These are phyloP conservation scores for Cinclus cinclus DNA, from an alignment of 2,113 vertebrate species.

Conservation along the genomic window DNA sequence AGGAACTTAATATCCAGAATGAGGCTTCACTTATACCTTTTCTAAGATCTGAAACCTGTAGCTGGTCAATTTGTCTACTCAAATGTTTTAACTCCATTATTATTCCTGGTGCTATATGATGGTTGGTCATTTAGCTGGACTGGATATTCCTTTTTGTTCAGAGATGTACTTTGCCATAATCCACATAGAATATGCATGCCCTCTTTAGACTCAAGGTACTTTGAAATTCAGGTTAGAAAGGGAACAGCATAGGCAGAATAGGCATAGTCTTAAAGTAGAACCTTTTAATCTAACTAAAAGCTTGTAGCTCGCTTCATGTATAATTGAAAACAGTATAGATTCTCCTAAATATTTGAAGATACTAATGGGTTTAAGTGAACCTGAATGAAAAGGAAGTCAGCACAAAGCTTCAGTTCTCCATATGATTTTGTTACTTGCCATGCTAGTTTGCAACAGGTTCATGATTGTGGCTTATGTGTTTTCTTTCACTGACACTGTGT, in stretches of 20 bases:
- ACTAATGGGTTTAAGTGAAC: not conserved
- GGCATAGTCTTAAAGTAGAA: not conserved
- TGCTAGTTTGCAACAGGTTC: not conserved
- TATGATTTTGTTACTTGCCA: not conserved
- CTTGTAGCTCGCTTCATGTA: not conserved
- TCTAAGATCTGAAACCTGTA: not conserved
- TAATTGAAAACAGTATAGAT: not conserved
- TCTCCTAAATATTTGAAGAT: constrained; percentile 17
- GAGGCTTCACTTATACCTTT: not conserved
- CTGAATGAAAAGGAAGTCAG: not conserved
- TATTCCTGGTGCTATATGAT: not conserved
- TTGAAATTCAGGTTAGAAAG: not conserved
- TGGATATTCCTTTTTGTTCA: not conserved
- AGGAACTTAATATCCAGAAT: not conserved
- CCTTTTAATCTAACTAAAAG: not conserved
- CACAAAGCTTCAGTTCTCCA: not conserved
- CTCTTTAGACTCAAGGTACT: not conserved
- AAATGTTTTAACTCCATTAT: not conserved
- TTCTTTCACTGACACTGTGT: not conserved
- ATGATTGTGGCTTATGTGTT: not conserved
- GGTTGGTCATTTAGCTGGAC: not conserved
- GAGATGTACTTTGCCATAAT: not conserved
- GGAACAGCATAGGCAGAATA: not conserved
- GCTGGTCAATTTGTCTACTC: not conserved
- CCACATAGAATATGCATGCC: not conserved